phyloP scores from a whole-genome alignment of 2,888 invertebrate species.

The Heliconius erato region DNA sequence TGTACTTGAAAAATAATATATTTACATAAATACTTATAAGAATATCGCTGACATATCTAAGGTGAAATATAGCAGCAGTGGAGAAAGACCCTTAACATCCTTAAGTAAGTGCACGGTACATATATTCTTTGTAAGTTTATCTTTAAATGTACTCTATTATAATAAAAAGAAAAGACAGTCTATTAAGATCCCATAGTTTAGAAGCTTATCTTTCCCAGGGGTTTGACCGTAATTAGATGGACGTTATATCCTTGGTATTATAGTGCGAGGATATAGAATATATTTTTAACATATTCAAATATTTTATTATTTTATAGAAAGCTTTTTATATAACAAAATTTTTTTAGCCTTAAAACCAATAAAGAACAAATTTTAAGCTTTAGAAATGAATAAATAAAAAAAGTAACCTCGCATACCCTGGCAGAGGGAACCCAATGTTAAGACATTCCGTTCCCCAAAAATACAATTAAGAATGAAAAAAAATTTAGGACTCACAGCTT shows the following conservation, averaged over 20 bases:
- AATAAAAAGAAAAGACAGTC: constrained; percentile 27
- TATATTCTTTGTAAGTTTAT: constrained; percentile 8
- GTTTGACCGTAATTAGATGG: constrained; percentile 2
- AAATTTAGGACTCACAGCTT: constrained; percentile 91
- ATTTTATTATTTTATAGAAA: too few species aligned
- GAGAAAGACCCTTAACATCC: neutral
- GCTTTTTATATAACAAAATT: too few species aligned
- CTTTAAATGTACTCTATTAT: constrained; percentile 25
- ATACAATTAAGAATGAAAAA: neutral
- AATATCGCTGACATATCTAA: neutral
- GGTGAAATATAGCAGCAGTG: neutral
- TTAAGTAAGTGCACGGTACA: constrained; percentile 19
- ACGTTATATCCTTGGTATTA: neutral
- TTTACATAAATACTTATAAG: neutral
- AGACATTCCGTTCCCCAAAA: too few species aligned
- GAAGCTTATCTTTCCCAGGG: constrained; percentile 7
- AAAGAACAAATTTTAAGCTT: too few species aligned
- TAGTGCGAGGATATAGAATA: neutral
- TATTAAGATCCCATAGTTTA: constrained; percentile 16
- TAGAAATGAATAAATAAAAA: too few species aligned
- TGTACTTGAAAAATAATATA: neutral
- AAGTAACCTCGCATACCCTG: too few species aligned
- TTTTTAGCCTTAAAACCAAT: too few species aligned
- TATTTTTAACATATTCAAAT: neutral
- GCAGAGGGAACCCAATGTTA: too few species aligned